Percentiles rank a stretch among this genome's conserved stretches.
These are phyloP conservation scores for Acronicta leporina DNA, from an alignment of 2,888 invertebrate genomes.

Conservation along the genomic window DNA sequence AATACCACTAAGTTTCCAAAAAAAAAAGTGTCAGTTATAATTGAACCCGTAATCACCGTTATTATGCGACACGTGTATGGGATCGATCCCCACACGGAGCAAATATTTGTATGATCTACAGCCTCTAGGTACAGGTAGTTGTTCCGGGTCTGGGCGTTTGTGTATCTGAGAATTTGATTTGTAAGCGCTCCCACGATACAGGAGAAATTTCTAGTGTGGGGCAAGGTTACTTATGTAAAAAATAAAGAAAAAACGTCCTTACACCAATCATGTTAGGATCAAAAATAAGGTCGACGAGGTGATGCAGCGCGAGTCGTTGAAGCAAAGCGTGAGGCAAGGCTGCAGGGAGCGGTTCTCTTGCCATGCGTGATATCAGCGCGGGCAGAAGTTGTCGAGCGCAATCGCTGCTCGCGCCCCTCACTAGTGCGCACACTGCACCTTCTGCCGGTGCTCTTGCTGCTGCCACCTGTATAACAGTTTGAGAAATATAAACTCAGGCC, in stretches of 20 bases:
- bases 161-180: too few species aligned
- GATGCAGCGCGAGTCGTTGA: slow-evolving; percentile 79
- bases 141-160: too few species aligned
- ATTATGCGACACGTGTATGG: too few species aligned
- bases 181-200: too few species aligned
- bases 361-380: slow-evolving; percentile 82
- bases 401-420: slow-evolving; percentile 76
- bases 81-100: too few species aligned
- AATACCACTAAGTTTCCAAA: too few species aligned
- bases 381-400: slow-evolving; percentile 79
- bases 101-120: too few species aligned
- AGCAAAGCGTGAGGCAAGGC: slow-evolving; percentile 84
- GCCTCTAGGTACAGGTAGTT: too few species aligned
- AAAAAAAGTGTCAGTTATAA: too few species aligned
- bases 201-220: too few species aligned
- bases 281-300: slow-evolving; percentile 81
- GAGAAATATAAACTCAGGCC: neutral
- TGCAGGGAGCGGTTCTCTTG: slow-evolving; percentile 84
- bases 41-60: too few species aligned
- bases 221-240: too few species aligned
- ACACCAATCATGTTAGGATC: slow-evolving; percentile 80
- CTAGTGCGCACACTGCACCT: slow-evolving; percentile 82
- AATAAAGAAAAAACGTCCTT: slow-evolving; percentile 52
- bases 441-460: slow-evolving; percentile 83
- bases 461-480: slow-evolving; percentile 68